These are phyloP conservation scores for Budorcas taxicolor DNA, from an alignment of 2,113 vertebrate species.

Conservation along the genomic window DNA sequence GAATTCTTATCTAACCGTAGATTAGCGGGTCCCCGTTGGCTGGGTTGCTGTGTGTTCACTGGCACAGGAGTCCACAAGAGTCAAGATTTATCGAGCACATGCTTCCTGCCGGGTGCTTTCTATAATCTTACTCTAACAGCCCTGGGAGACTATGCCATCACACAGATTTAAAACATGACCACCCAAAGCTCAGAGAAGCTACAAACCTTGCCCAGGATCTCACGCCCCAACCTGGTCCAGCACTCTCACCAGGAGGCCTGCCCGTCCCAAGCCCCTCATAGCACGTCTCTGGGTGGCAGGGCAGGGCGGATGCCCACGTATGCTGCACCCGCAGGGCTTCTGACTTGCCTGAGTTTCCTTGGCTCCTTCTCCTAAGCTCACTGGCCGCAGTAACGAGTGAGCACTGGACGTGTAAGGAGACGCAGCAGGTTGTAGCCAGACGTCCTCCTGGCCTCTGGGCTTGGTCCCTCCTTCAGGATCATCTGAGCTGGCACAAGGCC, in stretches of 20 bases:
- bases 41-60: neutral
- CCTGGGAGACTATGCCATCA: neutral
- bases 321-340: rapidly evolving
- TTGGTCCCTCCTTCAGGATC: neutral
- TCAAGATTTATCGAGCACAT: neutral
- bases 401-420: rapidly evolving
- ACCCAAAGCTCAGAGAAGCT: neutral
- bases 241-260: neutral
- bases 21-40: rapidly evolving
- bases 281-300: neutral
- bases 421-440: neutral
- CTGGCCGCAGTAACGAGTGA: neutral
- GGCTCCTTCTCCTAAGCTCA: neutral
- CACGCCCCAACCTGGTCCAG: neutral
- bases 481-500: neutral
- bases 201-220: too few species aligned
- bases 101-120: rapidly evolving
- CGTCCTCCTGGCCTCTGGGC: neutral
- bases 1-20: neutral
- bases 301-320: rapidly evolving
- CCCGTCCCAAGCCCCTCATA: neutral
- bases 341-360: neutral
- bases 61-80: neutral
- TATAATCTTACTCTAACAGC: neutral
- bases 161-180: neutral